Percentiles rank a stretch among this genome's conserved stretches.
These are phyloP conservation scores for Stenodera caucasica DNA, from an alignment of 2,888 invertebrate species.

Conservation along the genomic window DNA sequence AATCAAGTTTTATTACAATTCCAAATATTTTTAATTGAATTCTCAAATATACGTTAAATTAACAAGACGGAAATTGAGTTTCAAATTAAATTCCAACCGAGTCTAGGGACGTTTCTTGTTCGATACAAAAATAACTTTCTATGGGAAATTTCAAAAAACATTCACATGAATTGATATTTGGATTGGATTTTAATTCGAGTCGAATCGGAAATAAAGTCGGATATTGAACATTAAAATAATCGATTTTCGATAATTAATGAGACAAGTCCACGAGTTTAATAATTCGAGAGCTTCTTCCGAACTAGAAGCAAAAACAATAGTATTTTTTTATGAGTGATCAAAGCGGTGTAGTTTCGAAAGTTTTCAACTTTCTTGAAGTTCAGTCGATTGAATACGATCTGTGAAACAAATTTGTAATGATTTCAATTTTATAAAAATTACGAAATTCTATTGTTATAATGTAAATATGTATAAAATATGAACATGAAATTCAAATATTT, in stretches of 20 bases:
- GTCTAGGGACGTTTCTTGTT: too few species aligned
- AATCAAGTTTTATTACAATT: neutral
- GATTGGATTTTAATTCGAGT: neutral
- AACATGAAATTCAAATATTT: too few species aligned
- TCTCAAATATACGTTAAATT: neutral
- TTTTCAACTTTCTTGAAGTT: too few species aligned
- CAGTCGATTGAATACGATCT: too few species aligned
- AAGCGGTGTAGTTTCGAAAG: too few species aligned
- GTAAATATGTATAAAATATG: too few species aligned
- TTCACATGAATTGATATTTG: neutral
- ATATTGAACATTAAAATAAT: neutral
- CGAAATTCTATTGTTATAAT: too few species aligned
- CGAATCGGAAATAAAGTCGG: too few species aligned
- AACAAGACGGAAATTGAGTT: conserved; percentile 8
- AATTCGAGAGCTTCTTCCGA: neutral
- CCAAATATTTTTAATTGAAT: conserved; percentile 7
- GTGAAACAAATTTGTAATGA: too few species aligned
- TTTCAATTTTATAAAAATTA: too few species aligned
- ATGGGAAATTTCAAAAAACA: neutral
- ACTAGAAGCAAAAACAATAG: too few species aligned
- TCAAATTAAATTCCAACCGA: neutral
- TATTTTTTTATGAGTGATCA: too few species aligned
- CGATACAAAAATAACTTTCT: neutral
- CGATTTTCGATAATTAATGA: neutral
- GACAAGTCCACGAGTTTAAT: neutral